These are phyloP conservation scores for Pteromalus puparum DNA, from an alignment of 1,140 invertebrate species.

Conservation along the genomic window DNA sequence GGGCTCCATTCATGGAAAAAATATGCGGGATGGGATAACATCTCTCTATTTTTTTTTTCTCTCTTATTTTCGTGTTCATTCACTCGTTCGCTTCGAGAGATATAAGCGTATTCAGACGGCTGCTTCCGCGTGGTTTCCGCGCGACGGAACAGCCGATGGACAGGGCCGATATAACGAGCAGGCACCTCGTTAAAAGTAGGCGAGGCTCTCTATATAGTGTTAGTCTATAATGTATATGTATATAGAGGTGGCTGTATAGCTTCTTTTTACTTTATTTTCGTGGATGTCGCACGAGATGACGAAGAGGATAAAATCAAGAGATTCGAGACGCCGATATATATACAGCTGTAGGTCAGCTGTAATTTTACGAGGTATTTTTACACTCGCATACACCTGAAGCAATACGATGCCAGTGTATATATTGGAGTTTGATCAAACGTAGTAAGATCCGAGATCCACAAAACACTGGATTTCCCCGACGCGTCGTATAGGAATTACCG, in stretches of 20 bases:
- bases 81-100: background rate
- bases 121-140: slow-evolving; percentile 38
- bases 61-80: slow-evolving; percentile 5
- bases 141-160: slow-evolving; percentile 29
- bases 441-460: background rate
- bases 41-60: background rate
- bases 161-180: slow-evolving; percentile 14
- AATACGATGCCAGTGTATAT: too few species aligned
- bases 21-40: background rate
- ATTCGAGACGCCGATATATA: background rate
- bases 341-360: background rate
- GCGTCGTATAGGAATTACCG: background rate
- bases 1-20: background rate
- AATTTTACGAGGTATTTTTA: slow-evolving; percentile 1
- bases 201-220: background rate
- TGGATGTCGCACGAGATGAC: slow-evolving; percentile 8
- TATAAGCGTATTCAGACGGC: background rate
- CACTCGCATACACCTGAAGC: background rate
- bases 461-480: background rate
- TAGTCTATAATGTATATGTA: too few species aligned
- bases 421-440: background rate
- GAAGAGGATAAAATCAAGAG: slow-evolving; percentile 18
- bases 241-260: background rate
- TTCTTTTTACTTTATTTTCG: background rate
- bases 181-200: slow-evolving; percentile 37